Percentiles rank a stretch among this genome's conserved stretches.
These are phyloP conservation scores for Sthenelais limicola DNA, from an alignment of 2,888 invertebrate genomes.

Conservation along the genomic window DNA sequence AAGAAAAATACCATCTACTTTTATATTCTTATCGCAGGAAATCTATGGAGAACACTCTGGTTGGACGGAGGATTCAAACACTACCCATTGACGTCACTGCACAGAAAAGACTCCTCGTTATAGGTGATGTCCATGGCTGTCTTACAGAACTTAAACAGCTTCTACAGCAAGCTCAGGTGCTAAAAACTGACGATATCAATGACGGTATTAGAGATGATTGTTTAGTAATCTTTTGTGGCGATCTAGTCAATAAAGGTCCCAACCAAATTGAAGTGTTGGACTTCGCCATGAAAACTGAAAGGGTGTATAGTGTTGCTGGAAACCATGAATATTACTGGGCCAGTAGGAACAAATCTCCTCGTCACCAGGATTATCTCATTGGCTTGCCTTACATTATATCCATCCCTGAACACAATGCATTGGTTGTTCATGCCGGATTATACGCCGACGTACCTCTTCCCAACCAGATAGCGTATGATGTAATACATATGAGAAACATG, in stretches of 20 bases:
- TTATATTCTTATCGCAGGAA: too few species aligned
- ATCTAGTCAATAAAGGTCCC: slow-evolving; percentile 33
- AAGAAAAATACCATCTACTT: too few species aligned
- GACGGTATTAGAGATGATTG: slow-evolving; percentile 1
- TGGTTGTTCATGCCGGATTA: slow-evolving; percentile 31
- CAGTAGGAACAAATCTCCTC: neutral
- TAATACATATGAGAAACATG: slow-evolving; percentile 5
- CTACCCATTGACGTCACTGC: neutral
- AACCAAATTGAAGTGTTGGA: neutral
- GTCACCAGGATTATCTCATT: neutral
- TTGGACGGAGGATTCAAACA: neutral
- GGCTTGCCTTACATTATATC: slow-evolving; percentile 20
- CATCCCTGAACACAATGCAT: slow-evolving; percentile 18
- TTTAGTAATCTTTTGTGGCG: slow-evolving; percentile 12
- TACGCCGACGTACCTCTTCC: neutral
- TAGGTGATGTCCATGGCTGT: slow-evolving; percentile 32
- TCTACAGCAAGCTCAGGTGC: neutral
- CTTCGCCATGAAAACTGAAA: slow-evolving; percentile 1
- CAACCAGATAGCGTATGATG: neutral
- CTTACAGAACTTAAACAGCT: slow-evolving; percentile 8
- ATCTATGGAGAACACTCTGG: too few species aligned
- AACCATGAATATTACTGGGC: slow-evolving; percentile 26
- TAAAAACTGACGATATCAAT: neutral
- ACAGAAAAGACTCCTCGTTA: slow-evolving; percentile 11
- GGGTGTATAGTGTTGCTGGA: slow-evolving; percentile 17